Percentiles rank a stretch among this genome's conserved stretches.
Conservation (phyloP, 2,888 invertebrate species). For the Charanyca ferruginea region DNA sequence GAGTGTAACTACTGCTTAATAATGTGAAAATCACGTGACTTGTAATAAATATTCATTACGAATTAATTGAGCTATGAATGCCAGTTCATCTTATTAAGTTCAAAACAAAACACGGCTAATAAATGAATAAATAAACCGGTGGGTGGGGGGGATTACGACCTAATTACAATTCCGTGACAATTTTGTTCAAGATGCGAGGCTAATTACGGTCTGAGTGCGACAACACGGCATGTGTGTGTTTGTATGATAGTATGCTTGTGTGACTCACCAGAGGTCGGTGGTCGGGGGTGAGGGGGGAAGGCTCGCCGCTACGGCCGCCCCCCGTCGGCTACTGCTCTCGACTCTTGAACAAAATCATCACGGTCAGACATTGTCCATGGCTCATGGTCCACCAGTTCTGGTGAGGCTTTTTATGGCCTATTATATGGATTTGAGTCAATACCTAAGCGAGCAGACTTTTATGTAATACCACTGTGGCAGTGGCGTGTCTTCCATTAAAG, state of each 20-base stretch:
- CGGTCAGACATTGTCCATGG: slow-evolving; percentile 69
- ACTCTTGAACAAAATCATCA: slow-evolving; percentile 90
- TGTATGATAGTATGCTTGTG: slow-evolving; percentile 58
- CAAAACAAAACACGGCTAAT: not conserved
- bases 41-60: not conserved
- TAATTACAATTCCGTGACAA: slow-evolving; percentile 62
- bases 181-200: slow-evolving; percentile 81
- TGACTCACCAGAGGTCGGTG: slow-evolving; percentile 84
- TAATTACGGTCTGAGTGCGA: slow-evolving; percentile 72
- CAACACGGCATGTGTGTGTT: slow-evolving; percentile 36
- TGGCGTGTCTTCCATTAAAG: too few species aligned
- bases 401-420: slow-evolving; percentile 22
- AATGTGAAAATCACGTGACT: too few species aligned
- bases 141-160: not conserved
- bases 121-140: not conserved
- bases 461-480: not conserved
- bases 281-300: slow-evolving; percentile 72
- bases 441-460: slow-evolving; percentile 8
- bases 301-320: slow-evolving; percentile 83
- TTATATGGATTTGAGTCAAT: not conserved
- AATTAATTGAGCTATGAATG: not conserved
- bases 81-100: not conserved
- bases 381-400: slow-evolving; percentile 46
- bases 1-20: not conserved
- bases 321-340: slow-evolving; percentile 83